Evolutionary conservation across 2,888 invertebrate genomes (phyloP).

Genomic region (Endotricha flammealis): DNA sequence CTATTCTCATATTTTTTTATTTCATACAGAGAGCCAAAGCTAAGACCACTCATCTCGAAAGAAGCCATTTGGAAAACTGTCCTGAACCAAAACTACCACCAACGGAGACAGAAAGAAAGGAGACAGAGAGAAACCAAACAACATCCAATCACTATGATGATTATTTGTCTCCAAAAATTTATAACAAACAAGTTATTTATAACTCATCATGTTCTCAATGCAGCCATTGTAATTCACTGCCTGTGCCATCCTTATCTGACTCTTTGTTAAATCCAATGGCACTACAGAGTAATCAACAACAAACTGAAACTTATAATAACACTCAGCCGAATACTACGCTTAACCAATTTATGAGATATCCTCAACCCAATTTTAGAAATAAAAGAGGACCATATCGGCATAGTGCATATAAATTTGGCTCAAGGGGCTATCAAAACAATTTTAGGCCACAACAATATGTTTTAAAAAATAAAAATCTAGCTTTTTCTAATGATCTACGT

Average conservation of each 20-base stretch:
- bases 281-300: slow-evolving; percentile 20
- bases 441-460: neutral
- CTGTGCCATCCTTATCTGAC: slow-evolving; percentile 21
- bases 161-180: slow-evolving; percentile 21
- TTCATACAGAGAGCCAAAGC: slow-evolving; percentile 46
- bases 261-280: slow-evolving; percentile 29
- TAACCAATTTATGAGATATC: too few species aligned
- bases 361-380: too few species aligned
- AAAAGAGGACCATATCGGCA: too few species aligned
- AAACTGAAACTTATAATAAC: slow-evolving; percentile 19
- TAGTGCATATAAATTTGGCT: too few species aligned
- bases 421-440: neutral
- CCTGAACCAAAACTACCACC: slow-evolving; percentile 50
- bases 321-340: too few species aligned
- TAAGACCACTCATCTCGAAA: slow-evolving; percentile 23
- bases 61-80: slow-evolving; percentile 24
- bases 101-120: slow-evolving; percentile 12
- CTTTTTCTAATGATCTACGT: neutral
- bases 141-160: too few species aligned
- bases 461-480: neutral
- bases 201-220: slow-evolving; percentile 17
- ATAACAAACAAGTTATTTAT: slow-evolving; percentile 32
- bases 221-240: slow-evolving; percentile 1
- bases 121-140: neutral
- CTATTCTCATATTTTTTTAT: slow-evolving; percentile 1